Evolutionary conservation across 2,888 invertebrate species (phyloP), one percentile per base, ranked within the genome.

Genomic region (Phortica magna): DNA sequence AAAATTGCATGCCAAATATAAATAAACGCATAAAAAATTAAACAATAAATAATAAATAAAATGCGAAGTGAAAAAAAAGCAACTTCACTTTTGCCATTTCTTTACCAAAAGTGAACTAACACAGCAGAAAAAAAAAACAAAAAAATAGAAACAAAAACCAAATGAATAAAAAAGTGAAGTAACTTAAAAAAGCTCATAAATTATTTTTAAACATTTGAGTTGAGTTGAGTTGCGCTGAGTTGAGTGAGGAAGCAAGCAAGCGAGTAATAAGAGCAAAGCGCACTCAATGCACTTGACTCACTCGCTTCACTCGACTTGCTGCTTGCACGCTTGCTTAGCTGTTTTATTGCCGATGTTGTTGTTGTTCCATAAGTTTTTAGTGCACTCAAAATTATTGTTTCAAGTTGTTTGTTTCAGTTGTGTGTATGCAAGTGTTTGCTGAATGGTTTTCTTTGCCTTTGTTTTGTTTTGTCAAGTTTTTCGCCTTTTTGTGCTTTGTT

Each of bases 31-130:
- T 65, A 17, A 65, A 65, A 65, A 39, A 65, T 65, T 65, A 41
- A 65, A 65, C 39, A 31, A 39, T 65, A 65, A 65, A 65, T 65
- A 55, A 65, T 65, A 65, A 65, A 65, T 65, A 65, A 65, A 65
- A 41, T 17, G 41, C 17, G 17, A 17, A 42, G 41, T 42, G n/a
- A 65, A 39, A 41, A 41, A 42, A 41, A n/a, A 7, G n/a, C n/a
- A 55, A 55, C n/a, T 55, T 55, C 10, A 55, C n/a, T 55, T 55
- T 55, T n/a, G 55, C 55, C 55, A 55, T 55, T n/a, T 55, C 9
- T 14, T 17, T 53, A 17, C 55, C 17, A 17, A 17, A 31, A 31
- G 31, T 55, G 55, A 17, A 61, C 10, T 48, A 22, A 22, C n/a
- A 61, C 17, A 22, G n/a, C 19, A 59, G 59, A 14, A 19, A 59